Percentiles rank a stretch among this genome's conserved stretches.
Evolutionary conservation across 2,113 vertebrate genomes (phyloP).

Genomic region (Baryphthengus martii): DNA sequence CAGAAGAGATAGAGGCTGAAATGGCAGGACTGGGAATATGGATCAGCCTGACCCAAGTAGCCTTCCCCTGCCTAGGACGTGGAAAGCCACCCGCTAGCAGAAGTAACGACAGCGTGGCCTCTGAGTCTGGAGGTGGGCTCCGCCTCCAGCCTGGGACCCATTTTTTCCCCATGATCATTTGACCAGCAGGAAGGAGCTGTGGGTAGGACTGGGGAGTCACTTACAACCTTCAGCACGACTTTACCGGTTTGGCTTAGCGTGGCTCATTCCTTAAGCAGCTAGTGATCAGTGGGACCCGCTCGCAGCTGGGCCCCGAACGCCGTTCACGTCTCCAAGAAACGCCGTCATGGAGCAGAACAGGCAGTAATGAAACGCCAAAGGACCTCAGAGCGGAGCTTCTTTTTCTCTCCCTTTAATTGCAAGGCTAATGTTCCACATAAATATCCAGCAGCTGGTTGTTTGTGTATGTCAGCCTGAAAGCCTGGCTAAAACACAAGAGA

Average conservation of each 20-base stretch:
- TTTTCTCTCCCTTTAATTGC: constrained; percentile 51
- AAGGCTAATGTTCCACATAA: constrained; percentile 44
- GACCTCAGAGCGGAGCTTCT: constrained; percentile 8
- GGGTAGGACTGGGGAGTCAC: neutral
- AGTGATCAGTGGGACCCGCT: neutral
- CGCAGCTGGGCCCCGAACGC: constrained; percentile 5
- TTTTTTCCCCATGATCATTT: neutral
- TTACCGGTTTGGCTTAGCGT: neutral
- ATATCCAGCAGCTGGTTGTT: constrained; percentile 61
- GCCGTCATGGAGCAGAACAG: neutral
- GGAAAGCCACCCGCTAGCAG: neutral
- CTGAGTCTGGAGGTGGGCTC: neutral
- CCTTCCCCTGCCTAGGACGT: neutral
- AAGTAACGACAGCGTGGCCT: accelerated
- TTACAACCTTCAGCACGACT: neutral
- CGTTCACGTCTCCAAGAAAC: constrained; percentile 9
- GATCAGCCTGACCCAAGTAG: neutral
- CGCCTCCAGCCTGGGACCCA: neutral
- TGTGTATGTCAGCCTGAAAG: constrained; percentile 40
- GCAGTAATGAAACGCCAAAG: constrained; percentile 5
- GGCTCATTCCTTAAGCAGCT: neutral
- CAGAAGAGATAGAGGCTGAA: neutral
- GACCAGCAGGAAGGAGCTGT: neutral
- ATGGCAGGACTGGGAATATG: neutral
- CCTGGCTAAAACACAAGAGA: constrained; percentile 30